phyloP scores from a whole-genome alignment of 64 coral and sea anemone species.

The Hydrozoanthus tunicans region DNA sequence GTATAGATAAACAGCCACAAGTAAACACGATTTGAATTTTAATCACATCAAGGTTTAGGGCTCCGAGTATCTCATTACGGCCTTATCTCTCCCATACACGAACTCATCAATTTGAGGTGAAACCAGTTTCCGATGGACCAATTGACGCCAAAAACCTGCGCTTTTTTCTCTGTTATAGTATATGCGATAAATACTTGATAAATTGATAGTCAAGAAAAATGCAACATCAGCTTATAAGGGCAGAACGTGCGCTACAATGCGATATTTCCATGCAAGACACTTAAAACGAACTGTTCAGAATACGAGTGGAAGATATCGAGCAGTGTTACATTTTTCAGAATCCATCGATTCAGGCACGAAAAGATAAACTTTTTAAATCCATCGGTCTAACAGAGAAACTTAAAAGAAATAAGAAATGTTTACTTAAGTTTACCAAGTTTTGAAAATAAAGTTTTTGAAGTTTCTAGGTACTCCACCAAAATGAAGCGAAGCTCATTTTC shows the following conservation, averaged over 20 bases:
- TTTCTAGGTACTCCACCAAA: too few species aligned
- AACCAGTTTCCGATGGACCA: conserved; percentile 40
- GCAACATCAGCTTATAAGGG: too few species aligned
- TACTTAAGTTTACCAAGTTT: not conserved
- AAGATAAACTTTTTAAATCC: not conserved
- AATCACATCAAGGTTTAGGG: conserved; percentile 55
- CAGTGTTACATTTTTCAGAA: not conserved
- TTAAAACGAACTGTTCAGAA: too few species aligned
- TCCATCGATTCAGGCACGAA: not conserved
- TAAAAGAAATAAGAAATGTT: too few species aligned
- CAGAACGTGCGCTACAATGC: too few species aligned
- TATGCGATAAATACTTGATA: conserved; percentile 10
- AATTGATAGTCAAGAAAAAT: conserved; percentile 13
- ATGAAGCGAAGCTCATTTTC: too few species aligned
- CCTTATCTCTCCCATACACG: conserved; percentile 42
- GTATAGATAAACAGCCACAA: conserved; percentile 54
- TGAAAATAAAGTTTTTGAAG: not conserved
- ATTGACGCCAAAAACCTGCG: conserved; percentile 62
- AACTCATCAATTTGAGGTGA: conserved; percentile 39
- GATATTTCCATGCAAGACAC: not conserved
- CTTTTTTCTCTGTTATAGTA: not conserved
- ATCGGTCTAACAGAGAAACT: not conserved
- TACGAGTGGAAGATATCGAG: too few species aligned
- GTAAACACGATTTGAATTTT: conserved; percentile 63
- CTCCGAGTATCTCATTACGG: conserved; percentile 29